Percentiles rank a stretch among this genome's conserved stretches.
phyloP scores from a whole-genome alignment of 2,888 invertebrate species.

The Heliothis peltigera region DNA sequence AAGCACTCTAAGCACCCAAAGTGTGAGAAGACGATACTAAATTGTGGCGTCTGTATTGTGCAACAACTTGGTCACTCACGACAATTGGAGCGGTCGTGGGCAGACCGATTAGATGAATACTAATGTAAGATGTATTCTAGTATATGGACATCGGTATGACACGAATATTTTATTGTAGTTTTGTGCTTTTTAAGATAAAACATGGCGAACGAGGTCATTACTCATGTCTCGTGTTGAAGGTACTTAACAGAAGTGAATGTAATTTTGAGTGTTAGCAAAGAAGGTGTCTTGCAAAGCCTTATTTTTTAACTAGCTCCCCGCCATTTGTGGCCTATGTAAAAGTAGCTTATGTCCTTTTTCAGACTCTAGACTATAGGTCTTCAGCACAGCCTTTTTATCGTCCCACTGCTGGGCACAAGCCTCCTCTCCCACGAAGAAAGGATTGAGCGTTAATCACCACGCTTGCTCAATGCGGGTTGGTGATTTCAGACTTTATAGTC shows the following conservation, averaged over 20 bases:
- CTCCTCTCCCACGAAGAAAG: no score
- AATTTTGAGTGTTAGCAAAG: no score
- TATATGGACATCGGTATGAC: conserved; percentile 37
- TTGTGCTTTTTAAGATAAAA: conserved; percentile 18
- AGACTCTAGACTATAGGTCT: no score
- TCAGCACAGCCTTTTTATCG: no score
- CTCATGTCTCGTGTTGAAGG: background rate
- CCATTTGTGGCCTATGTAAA: no score
- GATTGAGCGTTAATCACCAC: no score
- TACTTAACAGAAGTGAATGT: background rate
- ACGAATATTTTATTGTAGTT: conserved; percentile 48
- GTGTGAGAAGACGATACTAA: conserved; percentile 38
- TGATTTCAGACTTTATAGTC: no score
- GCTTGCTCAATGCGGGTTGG: no score
- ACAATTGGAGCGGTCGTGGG: conserved; percentile 74
- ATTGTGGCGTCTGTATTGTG: conserved; percentile 56
- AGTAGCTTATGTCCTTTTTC: no score
- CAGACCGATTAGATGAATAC: conserved; percentile 68
- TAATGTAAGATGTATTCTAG: conserved; percentile 58
- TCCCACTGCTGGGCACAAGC: no score
- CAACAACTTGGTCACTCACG: conserved; percentile 42
- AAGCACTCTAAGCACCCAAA: background rate
- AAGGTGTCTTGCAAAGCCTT: no score
- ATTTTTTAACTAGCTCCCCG: no score
- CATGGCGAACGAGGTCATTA: conserved; percentile 14